Base-by-base conservation (phyloP, 2,113 vertebrate species). In the Trochalopteron elliotii region DNA sequence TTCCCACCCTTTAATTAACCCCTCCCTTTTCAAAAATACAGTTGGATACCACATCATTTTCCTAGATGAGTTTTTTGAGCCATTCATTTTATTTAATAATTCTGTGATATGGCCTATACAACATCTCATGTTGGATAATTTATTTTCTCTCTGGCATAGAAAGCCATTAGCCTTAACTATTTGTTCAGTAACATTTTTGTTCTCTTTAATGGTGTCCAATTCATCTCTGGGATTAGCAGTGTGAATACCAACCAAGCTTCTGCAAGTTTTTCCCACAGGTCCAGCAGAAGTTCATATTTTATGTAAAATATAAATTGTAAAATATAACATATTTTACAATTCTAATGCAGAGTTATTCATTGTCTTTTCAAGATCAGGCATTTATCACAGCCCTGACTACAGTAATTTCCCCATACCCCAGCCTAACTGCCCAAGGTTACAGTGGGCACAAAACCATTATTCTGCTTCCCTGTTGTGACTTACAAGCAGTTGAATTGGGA, bases 101-200 rank as follows among this genome's bases (percentile, higher is more conserved):
- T 83, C 49, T 59, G 27, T 68, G 44, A 59, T 88, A 83, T 22
- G 35, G 42, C 35, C 81, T 88, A 81, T 92, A 59, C 70, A 84
- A 21, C 44, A 72, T 84, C 65, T 89, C 74, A 17, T 27, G 42
- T 42, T 89, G 65, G 88, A 93, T 80, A 91, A 96, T 82, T 93
- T 74, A 91, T 92, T 92, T 95, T 40, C 6, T 87, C 23, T 69
- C 67, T 83, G 75, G 68, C 61, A 85, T 15, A 87, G 71, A 40
- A 92, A 89, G 52, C 42, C 84, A 96, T 96, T 97, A 93, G 81
- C 86, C 71, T 74, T 90, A 81, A 93, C 83, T 96, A 78, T 95
- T 96, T 95, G 91, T 91, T 94, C 77, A 77, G 82, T 79, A 90
- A 89, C 56, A 81, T 91, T 96, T 96, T 96, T 91, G 45, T 94